Percentiles rank a stretch among this genome's conserved stretches.
Evolutionary conservation across 1,140 invertebrate genomes (phyloP).

Genomic region (Ostrea denselamellosa): DNA sequence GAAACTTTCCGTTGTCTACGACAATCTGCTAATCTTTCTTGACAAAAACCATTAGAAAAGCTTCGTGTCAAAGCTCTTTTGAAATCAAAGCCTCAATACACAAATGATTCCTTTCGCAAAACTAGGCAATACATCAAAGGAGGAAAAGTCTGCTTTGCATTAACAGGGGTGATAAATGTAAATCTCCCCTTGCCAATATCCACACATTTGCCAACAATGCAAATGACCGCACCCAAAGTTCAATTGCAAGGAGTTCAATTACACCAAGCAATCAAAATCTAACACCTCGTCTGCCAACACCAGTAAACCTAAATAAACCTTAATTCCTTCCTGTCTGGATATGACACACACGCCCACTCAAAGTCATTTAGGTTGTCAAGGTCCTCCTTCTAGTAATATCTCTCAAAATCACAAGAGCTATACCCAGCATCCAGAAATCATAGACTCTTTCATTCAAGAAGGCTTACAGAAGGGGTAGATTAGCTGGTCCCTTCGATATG

Average conservation of each 20-base stretch:
- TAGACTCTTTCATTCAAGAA: conserved; percentile 24
- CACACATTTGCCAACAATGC: too few relatives aligned
- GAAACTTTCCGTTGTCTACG: too few relatives aligned
- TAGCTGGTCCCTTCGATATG: conserved; percentile 26
- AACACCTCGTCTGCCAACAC: conserved; percentile 30
- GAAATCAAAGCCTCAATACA: background rate
- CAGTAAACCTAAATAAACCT: conserved; percentile 43
- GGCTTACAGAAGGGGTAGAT: background rate
- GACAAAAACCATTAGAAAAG: too few relatives aligned
- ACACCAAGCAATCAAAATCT: background rate
- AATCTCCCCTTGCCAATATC: background rate
- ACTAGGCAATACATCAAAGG: background rate
- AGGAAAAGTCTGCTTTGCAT: conserved; percentile 5
- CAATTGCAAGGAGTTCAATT: background rate
- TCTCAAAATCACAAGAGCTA: conserved; percentile 35
- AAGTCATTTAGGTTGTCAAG: background rate
- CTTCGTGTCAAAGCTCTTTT: too few relatives aligned
- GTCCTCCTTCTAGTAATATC: background rate
- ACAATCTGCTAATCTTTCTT: too few relatives aligned
- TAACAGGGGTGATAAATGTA: conserved; percentile 33
- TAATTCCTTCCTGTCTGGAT: background rate
- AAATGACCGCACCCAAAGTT: conserved; percentile 22
- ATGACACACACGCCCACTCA: too few relatives aligned
- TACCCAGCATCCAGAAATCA: background rate
- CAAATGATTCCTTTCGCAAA: background rate